phyloP scores from a whole-genome alignment of 1,140 invertebrate species.

The Aphelinus atriplicis region DNA sequence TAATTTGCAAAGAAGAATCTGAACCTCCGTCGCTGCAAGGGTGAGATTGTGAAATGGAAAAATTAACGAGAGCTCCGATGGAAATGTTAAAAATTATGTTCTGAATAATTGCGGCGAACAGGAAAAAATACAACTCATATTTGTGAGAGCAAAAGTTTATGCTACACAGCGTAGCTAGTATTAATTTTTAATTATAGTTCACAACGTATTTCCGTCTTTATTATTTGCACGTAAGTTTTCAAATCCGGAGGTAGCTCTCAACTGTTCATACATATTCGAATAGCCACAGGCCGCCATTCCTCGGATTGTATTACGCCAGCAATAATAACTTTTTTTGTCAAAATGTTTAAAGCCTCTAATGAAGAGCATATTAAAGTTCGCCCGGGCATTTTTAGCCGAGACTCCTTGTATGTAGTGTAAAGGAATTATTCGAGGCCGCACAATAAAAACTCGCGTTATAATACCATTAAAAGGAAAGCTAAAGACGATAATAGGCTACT shows the following conservation, averaged over 20 bases:
- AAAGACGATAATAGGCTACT: constrained; percentile 1
- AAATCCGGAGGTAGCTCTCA: not conserved
- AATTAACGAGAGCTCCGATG: constrained; percentile 1
- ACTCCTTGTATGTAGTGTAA: not conserved
- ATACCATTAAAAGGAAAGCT: constrained; percentile 1
- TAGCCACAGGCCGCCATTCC: too few species aligned
- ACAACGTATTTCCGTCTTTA: not conserved
- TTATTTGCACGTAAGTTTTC: not conserved
- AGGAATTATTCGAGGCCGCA: constrained; percentile 10
- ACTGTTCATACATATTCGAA: too few species aligned
- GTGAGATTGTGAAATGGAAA: not conserved
- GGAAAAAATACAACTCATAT: not conserved
- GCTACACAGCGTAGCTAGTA: too few species aligned
- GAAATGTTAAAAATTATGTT: constrained; percentile 2
- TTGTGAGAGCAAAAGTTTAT: not conserved
- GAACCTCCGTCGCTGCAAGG: not conserved
- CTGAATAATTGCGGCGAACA: not conserved
- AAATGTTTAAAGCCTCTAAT: constrained; percentile 15
- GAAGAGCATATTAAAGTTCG: constrained; percentile 18
- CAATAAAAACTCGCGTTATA: not conserved
- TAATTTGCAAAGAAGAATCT: not conserved
- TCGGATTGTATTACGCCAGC: not conserved
- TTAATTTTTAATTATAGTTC: constrained; percentile 15
- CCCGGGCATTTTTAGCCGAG: not conserved
- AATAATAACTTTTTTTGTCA: constrained; percentile 13